Evolutionary conservation across 2,888 invertebrate genomes (phyloP).

Genomic region (Monochamus alternatus): DNA sequence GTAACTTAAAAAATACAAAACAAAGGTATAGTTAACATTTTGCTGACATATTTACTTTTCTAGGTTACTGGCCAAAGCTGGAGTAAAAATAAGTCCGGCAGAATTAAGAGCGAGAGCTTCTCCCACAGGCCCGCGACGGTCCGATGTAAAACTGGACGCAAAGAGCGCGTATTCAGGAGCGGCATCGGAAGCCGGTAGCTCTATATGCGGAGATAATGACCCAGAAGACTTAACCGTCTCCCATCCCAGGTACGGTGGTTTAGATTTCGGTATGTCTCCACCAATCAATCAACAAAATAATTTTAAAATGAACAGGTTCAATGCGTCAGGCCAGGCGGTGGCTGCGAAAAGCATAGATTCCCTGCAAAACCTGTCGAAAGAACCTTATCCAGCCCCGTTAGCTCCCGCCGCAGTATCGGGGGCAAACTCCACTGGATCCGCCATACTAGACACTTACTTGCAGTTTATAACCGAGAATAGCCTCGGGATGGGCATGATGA

Average conservation of each 20-base stretch:
- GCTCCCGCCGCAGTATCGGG: constrained; percentile 68
- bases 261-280: constrained; percentile 73
- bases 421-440: constrained; percentile 79
- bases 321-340: constrained; percentile 72
- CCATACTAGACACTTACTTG: constrained; percentile 89
- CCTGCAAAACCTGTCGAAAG: constrained; percentile 77
- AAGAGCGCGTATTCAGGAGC: constrained; percentile 80
- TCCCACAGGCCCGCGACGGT: constrained; percentile 86
- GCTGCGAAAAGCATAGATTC: constrained; percentile 80
- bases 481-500: constrained; percentile 78
- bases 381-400: constrained; percentile 80
- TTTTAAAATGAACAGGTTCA: constrained; percentile 68
- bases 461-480: constrained; percentile 91
- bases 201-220: constrained; percentile 85
- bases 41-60: constrained; percentile 52
- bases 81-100: constrained; percentile 89
- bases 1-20: too few species aligned
- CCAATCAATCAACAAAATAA: constrained; percentile 67
- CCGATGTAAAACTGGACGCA: constrained; percentile 85
- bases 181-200: constrained; percentile 80
- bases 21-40: too few species aligned
- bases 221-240: constrained; percentile 87
- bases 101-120: constrained; percentile 89
- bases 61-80: constrained; percentile 88
- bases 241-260: constrained; percentile 71